Conservation (phyloP, 1,140 invertebrate species). For the Diorhabda elongata region DNA sequence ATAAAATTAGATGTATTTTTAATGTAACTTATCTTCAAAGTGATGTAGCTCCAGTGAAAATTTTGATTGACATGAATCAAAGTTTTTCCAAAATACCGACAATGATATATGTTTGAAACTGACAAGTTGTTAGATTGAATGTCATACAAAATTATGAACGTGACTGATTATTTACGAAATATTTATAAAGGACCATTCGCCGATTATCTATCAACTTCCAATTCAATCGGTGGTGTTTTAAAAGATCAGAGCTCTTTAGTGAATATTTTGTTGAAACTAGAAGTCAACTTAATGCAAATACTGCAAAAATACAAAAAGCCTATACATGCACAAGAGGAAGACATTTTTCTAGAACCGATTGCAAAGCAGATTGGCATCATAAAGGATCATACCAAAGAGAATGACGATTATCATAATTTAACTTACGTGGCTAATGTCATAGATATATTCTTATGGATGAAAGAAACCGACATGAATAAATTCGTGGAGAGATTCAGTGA, state of each 20-base stretch:
- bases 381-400: not conserved
- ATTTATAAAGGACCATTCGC: slow-evolving; percentile 19
- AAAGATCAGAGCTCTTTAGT: slow-evolving; percentile 15
- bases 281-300: slow-evolving; percentile 8
- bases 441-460: slow-evolving; percentile 15
- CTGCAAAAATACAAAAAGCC: slow-evolving; percentile 22
- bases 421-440: not conserved
- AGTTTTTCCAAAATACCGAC: no score
- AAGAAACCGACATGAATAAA: slow-evolving; percentile 8
- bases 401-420: slow-evolving; percentile 3
- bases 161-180: slow-evolving; percentile 4
- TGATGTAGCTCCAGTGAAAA: no score
- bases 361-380: slow-evolving; percentile 8
- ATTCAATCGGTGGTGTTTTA: slow-evolving; percentile 9
- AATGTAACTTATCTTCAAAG: no score
- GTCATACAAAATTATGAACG: slow-evolving; percentile 15
- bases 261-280: slow-evolving; percentile 6
- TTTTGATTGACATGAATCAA: no score
- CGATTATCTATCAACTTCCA: slow-evolving; percentile 6
- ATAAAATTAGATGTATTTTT: no score
- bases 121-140: not conserved
- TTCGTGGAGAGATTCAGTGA: slow-evolving; percentile 6
- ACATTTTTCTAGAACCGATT: slow-evolving; percentile 13
- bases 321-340: slow-evolving; percentile 4
- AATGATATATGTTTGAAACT: no score